These are phyloP conservation scores for Nephrotoma guestfalica DNA, from an alignment of 2,888 invertebrate genomes.

Conservation along the genomic window DNA sequence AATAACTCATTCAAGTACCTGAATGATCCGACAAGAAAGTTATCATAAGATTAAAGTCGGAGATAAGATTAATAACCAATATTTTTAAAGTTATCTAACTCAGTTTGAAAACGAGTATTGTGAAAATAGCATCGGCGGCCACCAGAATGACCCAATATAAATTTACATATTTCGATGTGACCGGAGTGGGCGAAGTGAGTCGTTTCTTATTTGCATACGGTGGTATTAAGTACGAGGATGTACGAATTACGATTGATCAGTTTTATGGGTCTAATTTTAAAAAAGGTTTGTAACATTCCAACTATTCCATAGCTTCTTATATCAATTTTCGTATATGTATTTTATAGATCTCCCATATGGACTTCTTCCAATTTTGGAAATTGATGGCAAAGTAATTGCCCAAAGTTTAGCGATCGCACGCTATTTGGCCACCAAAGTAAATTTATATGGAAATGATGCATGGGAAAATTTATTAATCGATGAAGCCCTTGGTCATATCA, in stretches of 20 bases:
- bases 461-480: neutral
- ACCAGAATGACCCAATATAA: neutral
- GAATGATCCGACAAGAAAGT: no score
- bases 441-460: neutral
- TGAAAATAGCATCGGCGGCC: neutral
- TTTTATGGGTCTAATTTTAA: neutral
- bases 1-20: no score
- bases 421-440: neutral
- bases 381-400: neutral
- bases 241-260: constrained; percentile 35
- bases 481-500: neutral
- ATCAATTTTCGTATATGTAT: neutral
- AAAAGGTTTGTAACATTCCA: neutral
- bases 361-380: neutral
- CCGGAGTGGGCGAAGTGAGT: constrained; percentile 46
- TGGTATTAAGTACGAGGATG: constrained; percentile 44
- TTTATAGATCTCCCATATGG: neutral
- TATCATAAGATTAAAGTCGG: no score
- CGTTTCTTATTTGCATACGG: constrained; percentile 46
- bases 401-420: neutral
- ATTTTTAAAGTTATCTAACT: no score
- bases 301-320: neutral
- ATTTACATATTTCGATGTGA: constrained; percentile 40
- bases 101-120: no score
- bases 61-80: no score